Percentiles rank a stretch among this genome's conserved stretches.
Conservation (phyloP, 2,888 invertebrate genomes). For the Cybosia mesomella region DNA sequence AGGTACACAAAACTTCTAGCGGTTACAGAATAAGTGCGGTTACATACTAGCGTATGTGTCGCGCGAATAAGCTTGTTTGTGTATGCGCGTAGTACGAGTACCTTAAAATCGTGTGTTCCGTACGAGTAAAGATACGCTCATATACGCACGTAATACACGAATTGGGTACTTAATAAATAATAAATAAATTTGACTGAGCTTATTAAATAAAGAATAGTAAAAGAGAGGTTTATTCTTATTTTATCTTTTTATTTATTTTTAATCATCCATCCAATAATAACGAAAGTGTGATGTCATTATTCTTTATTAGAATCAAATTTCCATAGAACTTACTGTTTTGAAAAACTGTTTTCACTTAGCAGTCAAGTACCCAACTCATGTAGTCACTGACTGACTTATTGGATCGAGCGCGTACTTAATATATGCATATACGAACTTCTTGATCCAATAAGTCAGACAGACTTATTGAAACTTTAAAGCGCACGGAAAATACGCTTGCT, state of each 20-base stretch:
- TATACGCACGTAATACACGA: too few relatives aligned
- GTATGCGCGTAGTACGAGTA: too few relatives aligned
- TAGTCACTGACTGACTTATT: background rate
- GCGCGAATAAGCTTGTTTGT: background rate
- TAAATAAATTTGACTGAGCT: too few relatives aligned
- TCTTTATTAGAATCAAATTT: background rate
- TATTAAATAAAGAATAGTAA: background rate
- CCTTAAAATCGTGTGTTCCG: too few relatives aligned
- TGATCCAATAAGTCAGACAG: too few relatives aligned
- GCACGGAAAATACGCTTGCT: background rate
- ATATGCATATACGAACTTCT: too few relatives aligned
- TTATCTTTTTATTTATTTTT: background rate
- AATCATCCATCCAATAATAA: background rate
- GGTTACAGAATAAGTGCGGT: constrained; percentile 35
- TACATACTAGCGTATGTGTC: background rate
- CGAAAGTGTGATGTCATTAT: too few relatives aligned
- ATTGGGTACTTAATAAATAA: too few relatives aligned
- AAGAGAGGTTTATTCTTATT: background rate
- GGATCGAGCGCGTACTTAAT: too few relatives aligned
- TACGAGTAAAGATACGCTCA: too few relatives aligned
- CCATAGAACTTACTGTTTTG: background rate
- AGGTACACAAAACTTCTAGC: constrained; percentile 52
- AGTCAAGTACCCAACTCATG: background rate
- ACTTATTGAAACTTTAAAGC: too few relatives aligned
- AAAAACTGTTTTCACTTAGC: background rate